Base-by-base conservation (phyloP, 2,797 vertebrate genomes). In the Borostomias antarcticus region DNA sequence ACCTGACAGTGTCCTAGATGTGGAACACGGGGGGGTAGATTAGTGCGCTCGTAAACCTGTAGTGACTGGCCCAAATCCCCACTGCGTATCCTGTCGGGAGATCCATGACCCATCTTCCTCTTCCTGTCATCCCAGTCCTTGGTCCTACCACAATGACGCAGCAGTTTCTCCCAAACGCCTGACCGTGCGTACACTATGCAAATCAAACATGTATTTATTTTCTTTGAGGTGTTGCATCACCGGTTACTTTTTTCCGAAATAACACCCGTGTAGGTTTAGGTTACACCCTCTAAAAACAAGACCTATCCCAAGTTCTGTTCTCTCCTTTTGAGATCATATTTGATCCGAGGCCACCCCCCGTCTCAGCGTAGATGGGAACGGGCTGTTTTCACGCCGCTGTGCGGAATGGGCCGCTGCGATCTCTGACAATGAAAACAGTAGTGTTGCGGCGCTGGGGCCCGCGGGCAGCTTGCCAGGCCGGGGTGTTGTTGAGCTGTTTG, bases 391-490 rank as follows among this genome's bases (percentile, higher is more conserved):
- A 17, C n/a, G 40, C 40, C n/a, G 40, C 1, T 43, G 5, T n/a
- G 17, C n/a, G 40, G 17, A 45, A 45, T 4, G n/a, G 40, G 40
- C 40, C 40, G n/a, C n/a, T 45, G 40, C n/a, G 40, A 13, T 40
- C 11, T 45, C 15, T 45, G 40, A 45, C 40, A 45, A 45, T 45
- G 82, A 83, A 81, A 74, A 76, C 76, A 74, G 35, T 35, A 32
- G 52, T 13, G 62, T 69, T 78, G 75, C 75, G 64, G 66, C 76
- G 77, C 77, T 76, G 72, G 59, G 64, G 72, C 66, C 65, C 62
- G 32, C 53, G 64, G 66, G 62, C 77, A 62, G 40, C 33, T n/a
- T 66, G 76, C 68, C 82, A 50, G 62, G 67, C 68, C 70, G 66
- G 66, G 61, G 62, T 77, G 67, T 78, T 68, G 74, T 40, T 72